Conservation (phyloP, 92 coral and sea anemone genomes). For the Meandrina meandrites region DNA sequence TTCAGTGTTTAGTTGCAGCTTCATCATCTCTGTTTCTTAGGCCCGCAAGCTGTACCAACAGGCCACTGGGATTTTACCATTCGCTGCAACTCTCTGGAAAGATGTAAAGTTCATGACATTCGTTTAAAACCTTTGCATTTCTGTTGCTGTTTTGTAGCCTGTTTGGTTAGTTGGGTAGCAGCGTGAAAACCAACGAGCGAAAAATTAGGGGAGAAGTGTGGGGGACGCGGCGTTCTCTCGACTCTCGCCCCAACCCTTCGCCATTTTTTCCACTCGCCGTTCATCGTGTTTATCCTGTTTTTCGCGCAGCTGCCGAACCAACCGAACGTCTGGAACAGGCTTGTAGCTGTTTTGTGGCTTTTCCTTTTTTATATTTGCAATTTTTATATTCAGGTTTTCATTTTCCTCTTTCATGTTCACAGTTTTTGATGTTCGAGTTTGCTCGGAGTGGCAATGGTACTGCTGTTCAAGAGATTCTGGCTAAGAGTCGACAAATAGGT, state of each 20-base stretch:
- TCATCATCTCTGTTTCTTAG: constrained; percentile 54
- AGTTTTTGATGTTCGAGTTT: constrained; percentile 95
- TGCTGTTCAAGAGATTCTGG: constrained; percentile 65
- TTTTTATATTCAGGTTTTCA: background rate
- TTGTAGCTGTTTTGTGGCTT: background rate
- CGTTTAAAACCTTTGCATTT: constrained; percentile 8
- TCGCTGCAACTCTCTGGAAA: constrained; percentile 98
- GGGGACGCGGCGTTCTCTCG: too few species aligned
- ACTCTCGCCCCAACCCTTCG: too few species aligned
- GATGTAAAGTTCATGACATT: constrained; percentile 79
- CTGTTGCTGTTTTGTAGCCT: background rate
- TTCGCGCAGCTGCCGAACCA: too few species aligned
- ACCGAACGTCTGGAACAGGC: too few species aligned
- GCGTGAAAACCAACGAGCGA: too few species aligned
- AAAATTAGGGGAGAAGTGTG: too few species aligned
- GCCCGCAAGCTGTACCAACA: constrained; percentile 96
- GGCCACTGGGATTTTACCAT: constrained; percentile 82
- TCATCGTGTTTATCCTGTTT: too few species aligned
- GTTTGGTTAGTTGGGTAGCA: too few species aligned
- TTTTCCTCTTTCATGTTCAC: constrained; percentile 48
- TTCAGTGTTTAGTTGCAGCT: background rate
- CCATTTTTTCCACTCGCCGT: too few species aligned
- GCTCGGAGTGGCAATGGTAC: constrained; percentile 65
- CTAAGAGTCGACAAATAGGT: constrained; percentile 63
- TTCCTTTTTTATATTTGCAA: background rate